Percentiles rank a stretch among this genome's conserved stretches.
Evolutionary conservation across 1,140 invertebrate genomes (phyloP).

Genomic region (Lepidurus apus): DNA sequence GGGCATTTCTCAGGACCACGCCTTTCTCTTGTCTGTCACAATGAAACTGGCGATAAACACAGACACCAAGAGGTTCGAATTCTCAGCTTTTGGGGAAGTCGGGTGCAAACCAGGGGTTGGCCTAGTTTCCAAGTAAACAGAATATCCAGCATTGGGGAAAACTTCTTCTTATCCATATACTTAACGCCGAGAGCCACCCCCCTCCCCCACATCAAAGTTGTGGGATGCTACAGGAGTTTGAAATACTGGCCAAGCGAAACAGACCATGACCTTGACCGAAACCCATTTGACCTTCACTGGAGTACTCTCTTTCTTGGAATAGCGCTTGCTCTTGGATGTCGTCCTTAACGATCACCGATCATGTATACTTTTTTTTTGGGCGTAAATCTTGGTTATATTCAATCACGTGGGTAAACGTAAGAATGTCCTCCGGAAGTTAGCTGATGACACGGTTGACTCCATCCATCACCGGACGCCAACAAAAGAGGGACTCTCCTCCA

Average conservation of each 20-base stretch:
- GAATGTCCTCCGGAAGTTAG: slow-evolving; percentile 15
- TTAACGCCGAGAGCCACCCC: too few relatives aligned
- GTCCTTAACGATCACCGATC: too few relatives aligned
- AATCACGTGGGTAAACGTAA: slow-evolving; percentile 15
- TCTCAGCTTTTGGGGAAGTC: neutral
- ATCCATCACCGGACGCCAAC: neutral
- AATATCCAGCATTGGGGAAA: neutral
- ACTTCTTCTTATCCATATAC: too few relatives aligned
- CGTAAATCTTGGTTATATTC: neutral
- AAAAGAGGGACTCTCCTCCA: neutral
- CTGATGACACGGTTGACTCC: slow-evolving; percentile 17
- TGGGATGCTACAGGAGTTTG: too few relatives aligned
- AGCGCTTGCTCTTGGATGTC: too few relatives aligned
- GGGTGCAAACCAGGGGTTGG: slow-evolving; percentile 3
- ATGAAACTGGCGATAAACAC: slow-evolving; percentile 14
- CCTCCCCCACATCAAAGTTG: too few relatives aligned
- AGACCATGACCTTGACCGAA: too few relatives aligned
- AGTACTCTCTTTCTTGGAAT: too few relatives aligned
- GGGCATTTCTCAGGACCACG: slow-evolving; percentile 4
- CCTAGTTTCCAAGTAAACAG: neutral
- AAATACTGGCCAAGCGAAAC: too few relatives aligned
- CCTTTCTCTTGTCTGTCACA: slow-evolving; percentile 14
- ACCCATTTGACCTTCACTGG: too few relatives aligned
- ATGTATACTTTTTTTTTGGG: too few relatives aligned
- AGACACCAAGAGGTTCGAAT: neutral